A percentile compares a stretch with the other conserved stretches of the same genome.
phyloP scores from a whole-genome alignment of 2,797 vertebrate species.

The Harpagifer antarcticus region DNA sequence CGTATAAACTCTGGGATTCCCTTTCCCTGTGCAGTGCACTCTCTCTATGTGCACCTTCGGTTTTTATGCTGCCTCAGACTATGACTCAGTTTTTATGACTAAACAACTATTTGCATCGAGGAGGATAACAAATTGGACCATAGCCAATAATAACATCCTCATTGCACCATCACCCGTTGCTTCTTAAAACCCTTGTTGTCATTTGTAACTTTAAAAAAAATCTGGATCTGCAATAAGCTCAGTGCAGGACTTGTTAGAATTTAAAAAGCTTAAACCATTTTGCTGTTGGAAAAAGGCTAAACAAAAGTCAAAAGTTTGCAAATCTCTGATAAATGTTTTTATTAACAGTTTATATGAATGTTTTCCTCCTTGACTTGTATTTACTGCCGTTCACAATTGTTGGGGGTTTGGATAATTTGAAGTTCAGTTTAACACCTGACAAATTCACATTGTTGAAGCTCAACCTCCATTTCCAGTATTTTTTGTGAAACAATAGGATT shows the following conservation, averaged over 20 bases:
- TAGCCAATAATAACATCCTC: neutral
- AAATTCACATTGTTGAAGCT: too few species aligned
- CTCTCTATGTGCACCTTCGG: neutral
- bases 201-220: neutral
- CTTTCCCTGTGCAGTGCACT: neutral
- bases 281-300: neutral
- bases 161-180: neutral
- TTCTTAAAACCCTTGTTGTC: neutral
- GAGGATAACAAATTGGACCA: neutral
- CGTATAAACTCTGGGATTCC: neutral
- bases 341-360: too few species aligned
- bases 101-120: constrained; percentile 28
- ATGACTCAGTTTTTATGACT: neutral
- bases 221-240: neutral
- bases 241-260: neutral
- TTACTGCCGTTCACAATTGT: too few species aligned
- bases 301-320: too few species aligned
- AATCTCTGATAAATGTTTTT: too few species aligned
- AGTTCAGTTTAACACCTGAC: too few species aligned
- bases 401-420: too few species aligned
- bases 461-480: neutral
- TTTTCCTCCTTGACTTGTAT: too few species aligned
- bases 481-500: neutral
- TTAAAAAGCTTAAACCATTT: neutral
- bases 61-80: constrained; percentile 4